Base-by-base conservation (phyloP, 2,797 vertebrate species). In the Pseudopleuronectes americanus region DNA sequence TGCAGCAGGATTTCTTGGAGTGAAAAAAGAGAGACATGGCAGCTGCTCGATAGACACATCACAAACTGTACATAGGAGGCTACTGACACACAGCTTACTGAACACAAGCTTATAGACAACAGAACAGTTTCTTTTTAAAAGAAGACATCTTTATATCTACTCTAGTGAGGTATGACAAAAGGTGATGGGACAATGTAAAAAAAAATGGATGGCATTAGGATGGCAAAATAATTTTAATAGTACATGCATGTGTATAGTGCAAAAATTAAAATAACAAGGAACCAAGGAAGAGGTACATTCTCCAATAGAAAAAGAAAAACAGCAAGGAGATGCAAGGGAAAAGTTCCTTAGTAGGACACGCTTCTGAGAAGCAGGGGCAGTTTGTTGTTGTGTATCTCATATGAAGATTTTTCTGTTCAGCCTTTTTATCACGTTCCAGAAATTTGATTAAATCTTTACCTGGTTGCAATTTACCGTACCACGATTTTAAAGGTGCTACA, bases 241-340 rank as follows among this genome's bases (percentile, higher is more conserved):
- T 21, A 49, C 92, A 94, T 94, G 93, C 91, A 87, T 78, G 78
- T 84, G 74, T 71, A 77, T 68, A 80, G 60, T 77, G 87, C 83
- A 88, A 81, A 82, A 81, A 47, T 6, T 28, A 67, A 21, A 67
- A 7, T 48, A 48, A 48, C 4, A 8, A 48, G 66, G 45, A 56
- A 76, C 66, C 65, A 17, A 77, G 47, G 54, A 83, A 81, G 47
- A 77, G 65, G 71, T 77, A 83, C 84, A 85, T 84, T 78, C 71
- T 79, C 43, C 55, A 0, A 74, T 52, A 77, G 36, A 75, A 82
- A 77, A 75, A 81, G 79, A 19, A 77, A 77, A 81, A 88, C 43
- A 84, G 63, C 65, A 62, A 69, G 61, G 67, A 84, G 63, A 79
- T 81, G 76, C 76, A 79, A 81, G 72, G 62, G 64, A 76, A 79